Conservation (phyloP, 1,140 invertebrate species). For the Drosophila bocki region DNA sequence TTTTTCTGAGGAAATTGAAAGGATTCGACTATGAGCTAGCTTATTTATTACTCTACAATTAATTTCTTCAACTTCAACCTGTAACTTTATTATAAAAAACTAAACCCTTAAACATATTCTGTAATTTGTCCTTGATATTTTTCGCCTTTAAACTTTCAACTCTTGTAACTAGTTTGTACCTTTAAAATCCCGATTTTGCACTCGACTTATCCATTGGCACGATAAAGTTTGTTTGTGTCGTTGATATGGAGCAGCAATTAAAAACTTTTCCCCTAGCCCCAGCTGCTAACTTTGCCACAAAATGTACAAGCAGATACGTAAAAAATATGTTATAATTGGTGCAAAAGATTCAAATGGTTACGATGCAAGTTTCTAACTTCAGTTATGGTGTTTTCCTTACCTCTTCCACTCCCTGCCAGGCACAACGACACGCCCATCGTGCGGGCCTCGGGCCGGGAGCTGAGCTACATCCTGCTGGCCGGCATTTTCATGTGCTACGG, state of each 20-base stretch:
- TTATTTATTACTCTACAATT: neutral
- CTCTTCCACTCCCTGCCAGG: slow-evolving; percentile 58
- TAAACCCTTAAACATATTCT: neutral
- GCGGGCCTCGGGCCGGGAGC: slow-evolving; percentile 94
- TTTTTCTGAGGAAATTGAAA: too few species aligned
- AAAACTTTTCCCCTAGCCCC: slow-evolving; percentile 51
- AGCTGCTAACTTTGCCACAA: slow-evolving; percentile 22
- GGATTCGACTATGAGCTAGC: too few species aligned
- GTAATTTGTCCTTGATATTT: neutral
- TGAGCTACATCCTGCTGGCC: slow-evolving; percentile 94
- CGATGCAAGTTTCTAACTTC: slow-evolving; percentile 15
- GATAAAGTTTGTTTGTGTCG: slow-evolving; percentile 15
- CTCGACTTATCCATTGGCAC: slow-evolving; percentile 12
- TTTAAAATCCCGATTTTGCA: neutral
- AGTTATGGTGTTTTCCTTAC: neutral
- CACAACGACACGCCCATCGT: slow-evolving; percentile 95
- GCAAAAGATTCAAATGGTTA: slow-evolving; percentile 15
- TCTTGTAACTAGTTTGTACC: slow-evolving; percentile 1
- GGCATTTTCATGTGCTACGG: slow-evolving; percentile 96
- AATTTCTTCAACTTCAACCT: neutral
- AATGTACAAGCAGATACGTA: slow-evolving; percentile 20
- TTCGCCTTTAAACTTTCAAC: too few species aligned
- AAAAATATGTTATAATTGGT: slow-evolving; percentile 30
- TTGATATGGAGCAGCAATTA: slow-evolving; percentile 53
- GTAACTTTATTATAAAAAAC: neutral